Evolutionary conservation across 2,113 vertebrate genomes (phyloP).

Genomic region (Sinocyclocheilus rhinocerous): DNA sequence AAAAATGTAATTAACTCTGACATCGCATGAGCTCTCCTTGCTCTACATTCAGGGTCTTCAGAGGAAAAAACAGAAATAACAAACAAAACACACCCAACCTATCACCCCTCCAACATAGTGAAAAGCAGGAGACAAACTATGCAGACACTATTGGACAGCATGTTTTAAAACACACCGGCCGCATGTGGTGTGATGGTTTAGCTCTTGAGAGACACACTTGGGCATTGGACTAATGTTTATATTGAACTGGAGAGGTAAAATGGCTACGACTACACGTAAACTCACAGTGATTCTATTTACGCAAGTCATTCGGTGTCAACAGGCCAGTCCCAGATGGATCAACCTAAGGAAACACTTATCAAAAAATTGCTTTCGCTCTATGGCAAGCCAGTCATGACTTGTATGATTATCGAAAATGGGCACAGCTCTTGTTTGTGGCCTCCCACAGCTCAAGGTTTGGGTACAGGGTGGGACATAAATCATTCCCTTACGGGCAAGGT

Average conservation of each 20-base stretch:
- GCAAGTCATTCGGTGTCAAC: slow-evolving; percentile 6
- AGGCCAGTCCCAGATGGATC: slow-evolving; percentile 42
- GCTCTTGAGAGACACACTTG: slow-evolving; percentile 42
- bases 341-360: slow-evolving; percentile 79
- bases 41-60: slow-evolving; percentile 46
- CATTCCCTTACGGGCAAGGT: slow-evolving; percentile 78
- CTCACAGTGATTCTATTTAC: slow-evolving; percentile 31
- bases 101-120: slow-evolving; percentile 42
- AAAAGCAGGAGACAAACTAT: slow-evolving; percentile 45
- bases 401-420: slow-evolving; percentile 87
- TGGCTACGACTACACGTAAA: slow-evolving; percentile 30
- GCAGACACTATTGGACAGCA: slow-evolving; percentile 40
- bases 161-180: not conserved
- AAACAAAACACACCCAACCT: slow-evolving; percentile 51
- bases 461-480: slow-evolving; percentile 69
- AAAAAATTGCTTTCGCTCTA: slow-evolving; percentile 87
- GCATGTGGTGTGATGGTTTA: slow-evolving; percentile 28
- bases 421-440: slow-evolving; percentile 91
- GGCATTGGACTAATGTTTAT: slow-evolving; percentile 31
- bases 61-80: slow-evolving; percentile 60
- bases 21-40: slow-evolving; percentile 59
- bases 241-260: slow-evolving; percentile 22
- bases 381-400: slow-evolving; percentile 93
- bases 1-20: slow-evolving; percentile 83
- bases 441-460: slow-evolving; percentile 77